Percentiles rank a stretch among this genome's conserved stretches.
Evolutionary conservation across 2,113 vertebrate genomes (phyloP).

Genomic region (Nothocercus nigrocapillus): DNA sequence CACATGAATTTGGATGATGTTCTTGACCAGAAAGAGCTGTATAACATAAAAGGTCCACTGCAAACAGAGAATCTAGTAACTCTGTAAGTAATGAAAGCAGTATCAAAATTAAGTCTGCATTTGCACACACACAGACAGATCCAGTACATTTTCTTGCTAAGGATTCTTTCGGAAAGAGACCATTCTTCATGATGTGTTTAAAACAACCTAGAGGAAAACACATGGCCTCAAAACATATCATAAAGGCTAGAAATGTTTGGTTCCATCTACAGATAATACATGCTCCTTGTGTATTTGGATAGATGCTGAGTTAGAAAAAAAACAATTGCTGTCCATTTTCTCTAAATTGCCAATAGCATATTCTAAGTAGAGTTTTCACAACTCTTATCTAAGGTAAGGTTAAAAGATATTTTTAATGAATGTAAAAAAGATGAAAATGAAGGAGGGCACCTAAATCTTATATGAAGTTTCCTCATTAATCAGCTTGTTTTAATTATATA

Average conservation of each 20-base stretch:
- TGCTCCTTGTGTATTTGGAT: not conserved
- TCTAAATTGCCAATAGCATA: not conserved
- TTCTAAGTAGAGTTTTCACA: not conserved
- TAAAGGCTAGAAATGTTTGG: not conserved
- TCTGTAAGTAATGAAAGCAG: not conserved
- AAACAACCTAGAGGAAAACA: not conserved
- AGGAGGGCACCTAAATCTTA: not conserved
- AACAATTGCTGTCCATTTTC: not conserved
- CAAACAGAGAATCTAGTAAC: not conserved
- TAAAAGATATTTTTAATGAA: not conserved
- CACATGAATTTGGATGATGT: not conserved
- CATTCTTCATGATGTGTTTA: rapidly evolving
- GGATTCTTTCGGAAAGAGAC: not conserved
- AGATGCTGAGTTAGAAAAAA: not conserved
- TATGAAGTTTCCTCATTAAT: not conserved
- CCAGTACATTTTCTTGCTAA: not conserved
- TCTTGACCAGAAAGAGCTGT: not conserved
- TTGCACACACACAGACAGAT: not conserved
- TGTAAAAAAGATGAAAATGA: not conserved
- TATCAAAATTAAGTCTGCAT: not conserved
- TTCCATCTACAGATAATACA: not conserved
- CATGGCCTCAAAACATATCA: not conserved
- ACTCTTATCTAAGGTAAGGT: not conserved
- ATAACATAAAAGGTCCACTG: not conserved
- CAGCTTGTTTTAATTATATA: not conserved